Percentiles rank a stretch among this genome's conserved stretches.
phyloP scores from a whole-genome alignment of 1,140 invertebrate species.

The Cotesia vestalis region DNA sequence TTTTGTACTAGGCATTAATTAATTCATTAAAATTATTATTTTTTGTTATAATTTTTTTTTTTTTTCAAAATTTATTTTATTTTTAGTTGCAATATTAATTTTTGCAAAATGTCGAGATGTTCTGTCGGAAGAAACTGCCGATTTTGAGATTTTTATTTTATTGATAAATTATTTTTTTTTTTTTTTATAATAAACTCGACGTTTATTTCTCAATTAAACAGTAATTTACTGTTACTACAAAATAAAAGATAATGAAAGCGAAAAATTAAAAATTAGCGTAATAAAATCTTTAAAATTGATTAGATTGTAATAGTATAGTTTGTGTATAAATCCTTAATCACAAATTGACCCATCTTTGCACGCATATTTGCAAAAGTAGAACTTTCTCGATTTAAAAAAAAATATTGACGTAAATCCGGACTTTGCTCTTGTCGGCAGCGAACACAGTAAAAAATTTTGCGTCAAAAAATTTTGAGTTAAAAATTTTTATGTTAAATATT shows the following conservation, averaged over 20 bases:
- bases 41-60: conserved; percentile 25
- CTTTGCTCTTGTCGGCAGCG: not conserved
- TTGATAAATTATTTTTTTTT: too few species aligned
- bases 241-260: conserved; percentile 4
- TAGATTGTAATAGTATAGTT: not conserved
- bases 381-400: conserved; percentile 7
- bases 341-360: conserved; percentile 22
- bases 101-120: too few species aligned
- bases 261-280: conserved; percentile 1
- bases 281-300: not conserved
- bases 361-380: conserved; percentile 10
- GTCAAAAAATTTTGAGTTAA: too few species aligned
- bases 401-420: conserved; percentile 3
- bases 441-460: too few species aligned
- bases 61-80: not conserved
- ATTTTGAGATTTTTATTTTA: not conserved
- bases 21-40: conserved; percentile 12
- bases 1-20: not conserved
- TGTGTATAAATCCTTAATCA: conserved; percentile 14
- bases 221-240: not conserved
- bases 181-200: too few species aligned
- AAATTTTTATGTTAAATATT: too few species aligned
- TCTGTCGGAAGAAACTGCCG: too few species aligned
- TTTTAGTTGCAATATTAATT: too few species aligned
- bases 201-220: not conserved